Percentiles rank a stretch among this genome's conserved stretches.
Conservation (phyloP, 2,888 invertebrate species). For the Orchesella flavescens region DNA sequence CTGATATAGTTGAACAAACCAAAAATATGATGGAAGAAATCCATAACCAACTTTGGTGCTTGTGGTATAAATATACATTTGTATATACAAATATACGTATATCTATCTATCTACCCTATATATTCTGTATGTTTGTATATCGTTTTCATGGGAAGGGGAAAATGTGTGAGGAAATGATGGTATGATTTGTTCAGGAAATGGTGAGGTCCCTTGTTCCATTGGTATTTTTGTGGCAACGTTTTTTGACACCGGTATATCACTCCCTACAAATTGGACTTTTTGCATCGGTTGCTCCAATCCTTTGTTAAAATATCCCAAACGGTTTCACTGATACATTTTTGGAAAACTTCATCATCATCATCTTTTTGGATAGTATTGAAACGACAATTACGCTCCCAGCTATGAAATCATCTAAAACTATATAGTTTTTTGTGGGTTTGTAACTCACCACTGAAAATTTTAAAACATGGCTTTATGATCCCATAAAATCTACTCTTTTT, state of each 20-base stretch:
- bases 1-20: constrained; percentile 17
- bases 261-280: not conserved
- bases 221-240: not conserved
- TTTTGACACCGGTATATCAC: not conserved
- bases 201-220: not conserved
- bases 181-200: constrained; percentile 36
- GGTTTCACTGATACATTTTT: no score
- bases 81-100: no score
- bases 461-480: no score
- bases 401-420: no score
- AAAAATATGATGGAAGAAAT: constrained; percentile 3
- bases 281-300: not conserved
- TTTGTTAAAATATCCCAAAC: no score
- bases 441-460: no score
- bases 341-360: no score
- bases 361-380: no score
- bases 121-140: not conserved
- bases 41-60: not conserved
- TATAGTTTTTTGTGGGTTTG: no score
- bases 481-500: no score
- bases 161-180: constrained; percentile 35
- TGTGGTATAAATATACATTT: not conserved
- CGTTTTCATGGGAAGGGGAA: constrained; percentile 11
- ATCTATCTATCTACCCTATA: no score
- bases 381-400: no score